Base-by-base conservation (phyloP, 2,888 invertebrate genomes). In the Chrysomela aeneicollis region DNA sequence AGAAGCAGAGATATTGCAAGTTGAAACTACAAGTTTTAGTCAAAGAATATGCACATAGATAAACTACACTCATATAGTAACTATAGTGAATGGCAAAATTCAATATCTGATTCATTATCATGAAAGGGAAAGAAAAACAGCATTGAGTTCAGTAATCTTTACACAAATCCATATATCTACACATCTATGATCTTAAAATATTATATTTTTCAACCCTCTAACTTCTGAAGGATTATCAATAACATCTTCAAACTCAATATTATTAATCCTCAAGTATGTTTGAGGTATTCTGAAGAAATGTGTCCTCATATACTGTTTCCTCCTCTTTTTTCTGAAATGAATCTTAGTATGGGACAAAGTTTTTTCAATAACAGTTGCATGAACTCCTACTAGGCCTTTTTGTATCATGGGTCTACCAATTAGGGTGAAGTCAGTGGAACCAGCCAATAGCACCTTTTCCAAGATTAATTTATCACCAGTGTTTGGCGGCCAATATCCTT, bases 321-420 rank as follows among this genome's bases (percentile, higher is more conserved):
- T 89, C 71, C 88, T 85, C 74, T 88, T 91, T 81, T 92, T 90
- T 66, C 88, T 88, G 75, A 93, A 94, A 76, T 89, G 87, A 26
- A 91, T 90, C 81, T 90, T 90, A 1, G 92, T 93, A 76, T 93
- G 91, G 0, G 92, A 91, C 10, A 94, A 82, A 0, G 91, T 91
- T 81, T 94, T 94, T 61, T 94, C 94, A 55, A 95, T 89, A 0
- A 95, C 86, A 18, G 94, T 94, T 0, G 93, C 95, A 65, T 90
- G 88, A 0, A 96, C 87, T 70, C 87, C 84, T 0, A 93, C 91
- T 51, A 93, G 80, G 12, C 90, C 92, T 15, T 87, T 85, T 74
- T 92, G 90, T 1, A 96, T 85, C 9, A 95, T 73, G 0, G 95
- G 95, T 46, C 90, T 83, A 8, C 96, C 95, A 68, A 95, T 85